Base-by-base conservation (phyloP, 2,888 invertebrate species). In the Metellina segmentata region DNA sequence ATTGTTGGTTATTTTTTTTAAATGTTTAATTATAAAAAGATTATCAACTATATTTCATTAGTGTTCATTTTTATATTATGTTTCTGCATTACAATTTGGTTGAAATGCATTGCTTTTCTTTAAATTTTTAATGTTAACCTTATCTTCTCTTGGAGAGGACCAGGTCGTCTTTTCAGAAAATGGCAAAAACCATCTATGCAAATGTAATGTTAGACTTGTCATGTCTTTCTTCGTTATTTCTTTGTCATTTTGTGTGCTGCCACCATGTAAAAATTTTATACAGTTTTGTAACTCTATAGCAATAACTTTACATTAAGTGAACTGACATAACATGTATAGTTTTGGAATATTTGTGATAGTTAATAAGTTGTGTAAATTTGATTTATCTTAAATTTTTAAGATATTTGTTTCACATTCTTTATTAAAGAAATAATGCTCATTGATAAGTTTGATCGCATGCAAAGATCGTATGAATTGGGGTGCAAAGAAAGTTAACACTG, bases 121-220 rank as follows among this genome's bases (percentile, higher is more conserved):
- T 74, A 19, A 7, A 48, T 88, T 79, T 77, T 71, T 61, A 61
- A 53, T 72, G 81, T 72, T 91, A 82, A 72, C 77, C 85, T 83
- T 20, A 82, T 71, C 87, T 87, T 91, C 72, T 85, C 71, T 19
- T 19, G 34, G 81, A 70, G 81, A 86, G 86, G 53, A n/a, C 20
- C 81, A 72, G 74, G 34, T 83, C 53, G 53, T 81, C 86, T 91
- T 77, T 91, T 91, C 71, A 82, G 87, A 81, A 91, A 87, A 61
- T 11, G 61, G 61, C 61, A 61, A 82, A 90, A 89, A 85, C 34
- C 81, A 87, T 91, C 91, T 91, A 91, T 91, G 91, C 91, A 91
- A 91, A 77, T 91, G 82, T 81, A 90, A 61, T 86, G 78, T 86
- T 81, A 81, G 81, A 85, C 81, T 87, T 90, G 53, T 86, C 69